phyloP scores from a whole-genome alignment of 2,113 vertebrate species.

The Capricornis sumatraensis region DNA sequence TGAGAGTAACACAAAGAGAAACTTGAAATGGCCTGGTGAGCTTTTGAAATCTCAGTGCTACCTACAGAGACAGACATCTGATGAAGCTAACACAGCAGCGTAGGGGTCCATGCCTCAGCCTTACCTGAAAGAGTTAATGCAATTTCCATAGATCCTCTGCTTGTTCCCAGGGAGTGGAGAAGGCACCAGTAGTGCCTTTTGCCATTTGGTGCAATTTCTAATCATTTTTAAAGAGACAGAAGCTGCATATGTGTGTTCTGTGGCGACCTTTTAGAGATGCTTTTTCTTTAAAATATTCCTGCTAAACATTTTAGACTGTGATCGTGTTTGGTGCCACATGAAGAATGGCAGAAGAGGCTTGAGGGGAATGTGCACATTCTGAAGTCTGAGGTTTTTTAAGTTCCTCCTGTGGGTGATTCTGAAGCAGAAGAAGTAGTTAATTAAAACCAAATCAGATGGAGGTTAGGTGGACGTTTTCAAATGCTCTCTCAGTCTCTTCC shows the following conservation, averaged over 20 bases:
- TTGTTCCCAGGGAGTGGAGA: background rate
- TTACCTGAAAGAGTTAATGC: background rate
- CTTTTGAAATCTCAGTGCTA: background rate
- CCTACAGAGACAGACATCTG: background rate
- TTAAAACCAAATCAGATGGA: constrained; percentile 49
- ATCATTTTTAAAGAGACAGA: background rate
- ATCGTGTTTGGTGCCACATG: background rate
- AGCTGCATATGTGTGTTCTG: background rate
- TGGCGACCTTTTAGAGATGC: background rate
- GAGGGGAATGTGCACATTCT: background rate
- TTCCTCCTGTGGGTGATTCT: constrained; percentile 45
- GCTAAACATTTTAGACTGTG: background rate
- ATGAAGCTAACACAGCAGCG: background rate
- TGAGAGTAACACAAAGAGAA: constrained; percentile 9
- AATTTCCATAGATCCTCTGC: background rate
- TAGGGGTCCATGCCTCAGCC: background rate
- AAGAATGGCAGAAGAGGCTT: constrained; percentile 28
- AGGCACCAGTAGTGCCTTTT: background rate
- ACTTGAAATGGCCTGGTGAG: background rate
- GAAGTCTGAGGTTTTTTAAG: constrained; percentile 42
- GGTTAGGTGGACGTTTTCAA: background rate
- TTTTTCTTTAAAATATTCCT: constrained; percentile 22
- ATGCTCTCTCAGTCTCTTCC: background rate
- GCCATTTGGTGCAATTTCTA: background rate
- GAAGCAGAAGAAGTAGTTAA: constrained; percentile 46